These are phyloP conservation scores for Rapana venosa DNA, from an alignment of 2,888 invertebrate species.

Conservation along the genomic window DNA sequence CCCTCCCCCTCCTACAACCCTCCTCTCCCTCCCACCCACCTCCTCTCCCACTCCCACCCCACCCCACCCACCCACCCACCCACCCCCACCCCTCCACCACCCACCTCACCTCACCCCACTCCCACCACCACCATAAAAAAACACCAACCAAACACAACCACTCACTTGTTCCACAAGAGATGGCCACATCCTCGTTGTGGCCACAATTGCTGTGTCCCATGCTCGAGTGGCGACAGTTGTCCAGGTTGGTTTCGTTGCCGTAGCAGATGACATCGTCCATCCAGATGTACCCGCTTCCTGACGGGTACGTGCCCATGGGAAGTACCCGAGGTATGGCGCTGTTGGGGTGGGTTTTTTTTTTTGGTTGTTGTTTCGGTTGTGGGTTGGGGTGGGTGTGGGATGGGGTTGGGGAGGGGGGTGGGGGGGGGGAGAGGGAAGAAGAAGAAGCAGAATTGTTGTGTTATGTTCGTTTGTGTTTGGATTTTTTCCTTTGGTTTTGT, in stretches of 20 bases:
- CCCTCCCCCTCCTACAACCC: neutral
- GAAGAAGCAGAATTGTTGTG: no score
- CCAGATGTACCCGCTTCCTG: constrained; percentile 63
- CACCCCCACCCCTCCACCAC: no score
- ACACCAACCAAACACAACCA: neutral
- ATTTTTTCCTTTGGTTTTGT: neutral
- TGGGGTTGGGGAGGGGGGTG: no score
- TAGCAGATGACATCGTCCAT: constrained; percentile 65
- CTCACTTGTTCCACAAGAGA: constrained; percentile 56
- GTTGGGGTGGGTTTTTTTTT: neutral
- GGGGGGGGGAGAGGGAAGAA: neutral
- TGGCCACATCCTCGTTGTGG: constrained; percentile 63
- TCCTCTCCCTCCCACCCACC: neutral
- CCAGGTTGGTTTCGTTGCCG: constrained; percentile 59
- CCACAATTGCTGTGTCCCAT: constrained; percentile 62
- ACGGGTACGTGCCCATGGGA: constrained; percentile 29
- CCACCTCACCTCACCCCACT: no score
- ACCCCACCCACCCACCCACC: no score
- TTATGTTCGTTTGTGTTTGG: neutral
- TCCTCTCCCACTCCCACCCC: neutral
- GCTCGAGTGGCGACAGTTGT: constrained; percentile 60
- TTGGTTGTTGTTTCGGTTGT: neutral
- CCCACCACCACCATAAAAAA: neutral
- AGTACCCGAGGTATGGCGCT: constrained; percentile 6
- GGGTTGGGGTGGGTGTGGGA: no score